phyloP scores from a whole-genome alignment of 2,888 invertebrate species.

The Oscheius onirici region DNA sequence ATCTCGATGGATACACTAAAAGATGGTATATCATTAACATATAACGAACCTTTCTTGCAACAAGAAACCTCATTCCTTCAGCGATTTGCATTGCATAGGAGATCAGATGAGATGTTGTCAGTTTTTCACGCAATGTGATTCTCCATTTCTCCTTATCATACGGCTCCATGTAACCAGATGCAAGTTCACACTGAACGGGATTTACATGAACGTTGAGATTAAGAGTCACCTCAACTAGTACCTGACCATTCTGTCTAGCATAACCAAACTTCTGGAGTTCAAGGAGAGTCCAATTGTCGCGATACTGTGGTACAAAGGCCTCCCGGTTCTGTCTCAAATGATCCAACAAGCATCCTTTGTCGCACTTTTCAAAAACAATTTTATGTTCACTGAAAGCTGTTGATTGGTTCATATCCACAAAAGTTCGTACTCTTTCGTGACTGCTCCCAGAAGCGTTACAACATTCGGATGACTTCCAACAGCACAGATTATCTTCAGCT shows the following conservation, averaged over 20 bases:
- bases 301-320: neutral
- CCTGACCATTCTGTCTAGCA: neutral
- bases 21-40: too few relatives aligned
- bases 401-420: neutral
- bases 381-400: neutral
- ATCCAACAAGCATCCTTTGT: neutral
- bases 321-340: neutral
- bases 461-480: too few relatives aligned
- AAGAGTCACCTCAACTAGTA: neutral
- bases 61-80: neutral
- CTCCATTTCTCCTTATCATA: conserved; percentile 1
- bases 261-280: neutral
- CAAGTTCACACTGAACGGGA: neutral
- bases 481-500: too few relatives aligned
- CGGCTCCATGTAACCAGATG: neutral
- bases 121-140: neutral
- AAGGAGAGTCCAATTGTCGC: neutral
- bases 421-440: too few relatives aligned
- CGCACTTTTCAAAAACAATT: neutral
- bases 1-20: neutral
- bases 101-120: neutral
- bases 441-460: too few relatives aligned
- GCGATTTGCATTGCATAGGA: conserved; percentile 6
- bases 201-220: too few relatives aligned
- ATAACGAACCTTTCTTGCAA: neutral